Conservation (phyloP, 2,888 invertebrate genomes). For the Rhagonycha fulva region DNA sequence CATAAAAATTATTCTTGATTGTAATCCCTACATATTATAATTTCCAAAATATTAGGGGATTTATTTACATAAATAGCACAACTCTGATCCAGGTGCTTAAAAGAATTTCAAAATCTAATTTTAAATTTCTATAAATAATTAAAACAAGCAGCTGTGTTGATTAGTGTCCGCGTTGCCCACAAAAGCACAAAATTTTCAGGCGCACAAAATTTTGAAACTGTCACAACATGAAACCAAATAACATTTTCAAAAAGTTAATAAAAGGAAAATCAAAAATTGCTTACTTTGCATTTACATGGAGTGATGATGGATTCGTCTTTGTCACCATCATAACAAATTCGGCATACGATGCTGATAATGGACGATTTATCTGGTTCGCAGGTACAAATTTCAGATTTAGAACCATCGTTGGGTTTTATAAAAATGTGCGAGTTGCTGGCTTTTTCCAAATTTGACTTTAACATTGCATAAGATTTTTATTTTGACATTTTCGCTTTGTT, state of each 20-base stretch:
- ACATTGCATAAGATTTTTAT: constrained; percentile 8
- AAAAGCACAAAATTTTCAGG: background rate
- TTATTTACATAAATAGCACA: too few species aligned
- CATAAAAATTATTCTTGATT: too few species aligned
- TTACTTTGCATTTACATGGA: constrained; percentile 59
- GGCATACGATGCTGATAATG: constrained; percentile 52
- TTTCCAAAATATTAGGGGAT: too few species aligned
- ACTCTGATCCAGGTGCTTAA: background rate
- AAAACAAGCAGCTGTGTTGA: background rate
- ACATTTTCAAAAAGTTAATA: background rate
- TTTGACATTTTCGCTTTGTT: constrained; percentile 14
- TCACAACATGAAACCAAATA: background rate
- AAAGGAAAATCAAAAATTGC: constrained; percentile 9
- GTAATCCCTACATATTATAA: too few species aligned
- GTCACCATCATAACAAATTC: constrained; percentile 58
- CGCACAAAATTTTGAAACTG: background rate
- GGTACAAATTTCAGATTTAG: constrained; percentile 5
- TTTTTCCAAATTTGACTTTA: constrained; percentile 18
- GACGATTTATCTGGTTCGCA: constrained; percentile 38
- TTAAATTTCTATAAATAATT: background rate
- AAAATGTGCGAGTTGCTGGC: constrained; percentile 15
- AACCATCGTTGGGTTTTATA: background rate
- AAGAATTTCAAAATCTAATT: background rate
- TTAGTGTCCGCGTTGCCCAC: background rate
- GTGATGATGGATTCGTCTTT: constrained; percentile 55